A percentile compares a stretch with the other conserved stretches of the same genome.
These are phyloP conservation scores for Tichodroma muraria DNA, from an alignment of 2,113 vertebrate genomes.

Conservation along the genomic window DNA sequence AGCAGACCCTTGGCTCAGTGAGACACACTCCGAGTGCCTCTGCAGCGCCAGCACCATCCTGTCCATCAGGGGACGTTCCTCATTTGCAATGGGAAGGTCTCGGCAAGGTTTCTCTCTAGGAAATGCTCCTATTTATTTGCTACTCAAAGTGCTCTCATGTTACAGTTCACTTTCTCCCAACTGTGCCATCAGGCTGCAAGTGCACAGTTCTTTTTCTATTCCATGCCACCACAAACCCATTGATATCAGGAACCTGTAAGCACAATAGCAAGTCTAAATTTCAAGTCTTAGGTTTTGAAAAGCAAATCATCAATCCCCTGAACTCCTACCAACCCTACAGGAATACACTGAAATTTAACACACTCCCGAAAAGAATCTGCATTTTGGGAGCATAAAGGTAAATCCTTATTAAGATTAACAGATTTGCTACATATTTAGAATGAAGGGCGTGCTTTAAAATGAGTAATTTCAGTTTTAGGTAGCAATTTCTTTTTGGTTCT, in stretches of 20 bases:
- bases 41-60: background rate
- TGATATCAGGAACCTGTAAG: background rate
- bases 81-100: background rate
- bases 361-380: background rate
- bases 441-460: background rate
- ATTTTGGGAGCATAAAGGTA: background rate
- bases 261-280: background rate
- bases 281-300: background rate
- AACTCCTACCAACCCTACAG: background rate
- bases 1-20: background rate
- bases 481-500: background rate
- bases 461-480: background rate
- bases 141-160: background rate
- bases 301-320: background rate
- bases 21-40: rapidly evolving
- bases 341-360: background rate
- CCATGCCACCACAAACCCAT: background rate
- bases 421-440: background rate
- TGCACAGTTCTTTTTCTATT: background rate
- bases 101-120: background rate
- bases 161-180: background rate
- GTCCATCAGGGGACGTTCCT: background rate
- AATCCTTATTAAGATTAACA: background rate
- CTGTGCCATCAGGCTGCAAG: background rate
- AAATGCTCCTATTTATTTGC: background rate